A percentile compares a stretch with the other conserved stretches of the same genome.
Evolutionary conservation across 2,888 invertebrate species (phyloP).

Genomic region (Podabrus alpinus): DNA sequence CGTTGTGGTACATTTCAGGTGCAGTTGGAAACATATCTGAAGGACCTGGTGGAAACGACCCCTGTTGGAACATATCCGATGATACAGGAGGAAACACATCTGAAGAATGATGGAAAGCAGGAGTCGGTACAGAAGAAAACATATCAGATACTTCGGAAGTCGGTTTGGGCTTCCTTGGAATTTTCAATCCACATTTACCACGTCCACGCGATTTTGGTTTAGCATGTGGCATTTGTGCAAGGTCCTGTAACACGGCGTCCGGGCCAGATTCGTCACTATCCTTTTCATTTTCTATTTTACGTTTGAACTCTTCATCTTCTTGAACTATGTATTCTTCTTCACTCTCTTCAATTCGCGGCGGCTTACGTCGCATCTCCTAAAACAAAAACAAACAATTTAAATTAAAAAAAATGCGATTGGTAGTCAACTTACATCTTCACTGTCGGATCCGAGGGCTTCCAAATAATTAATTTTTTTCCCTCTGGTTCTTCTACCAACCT

Average conservation of each 20-base stretch:
- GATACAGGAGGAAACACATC: conserved; percentile 11
- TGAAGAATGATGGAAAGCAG: not conserved
- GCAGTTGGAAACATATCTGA: conserved; percentile 53
- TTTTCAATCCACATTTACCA: conserved; percentile 34
- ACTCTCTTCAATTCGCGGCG: conserved; percentile 54
- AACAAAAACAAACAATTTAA: conserved; percentile 2
- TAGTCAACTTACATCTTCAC: conserved; percentile 67
- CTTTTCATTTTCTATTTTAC: conserved; percentile 37
- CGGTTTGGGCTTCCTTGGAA: conserved; percentile 36
- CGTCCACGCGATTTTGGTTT: conserved; percentile 23
- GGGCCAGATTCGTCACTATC: conserved; percentile 26
- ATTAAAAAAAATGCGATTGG: not conserved
- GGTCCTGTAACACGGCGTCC: conserved; percentile 18
- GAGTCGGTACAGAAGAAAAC: not conserved
- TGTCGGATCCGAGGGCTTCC: conserved; percentile 75
- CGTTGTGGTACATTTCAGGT: conserved; percentile 50
- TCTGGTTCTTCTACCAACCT: conserved; percentile 68
- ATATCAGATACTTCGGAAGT: not conserved
- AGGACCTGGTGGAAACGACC: conserved; percentile 36
- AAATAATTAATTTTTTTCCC: conserved; percentile 78
- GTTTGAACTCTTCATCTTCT: conserved; percentile 39
- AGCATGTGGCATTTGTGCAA: conserved; percentile 23
- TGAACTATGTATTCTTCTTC: conserved; percentile 46
- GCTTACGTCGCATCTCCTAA: conserved; percentile 55
- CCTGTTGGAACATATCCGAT: conserved; percentile 38